A percentile compares a stretch with the other conserved stretches of the same genome.
phyloP scores from a whole-genome alignment of 2,113 vertebrate genomes.

The Sceloporus tristichus region DNA sequence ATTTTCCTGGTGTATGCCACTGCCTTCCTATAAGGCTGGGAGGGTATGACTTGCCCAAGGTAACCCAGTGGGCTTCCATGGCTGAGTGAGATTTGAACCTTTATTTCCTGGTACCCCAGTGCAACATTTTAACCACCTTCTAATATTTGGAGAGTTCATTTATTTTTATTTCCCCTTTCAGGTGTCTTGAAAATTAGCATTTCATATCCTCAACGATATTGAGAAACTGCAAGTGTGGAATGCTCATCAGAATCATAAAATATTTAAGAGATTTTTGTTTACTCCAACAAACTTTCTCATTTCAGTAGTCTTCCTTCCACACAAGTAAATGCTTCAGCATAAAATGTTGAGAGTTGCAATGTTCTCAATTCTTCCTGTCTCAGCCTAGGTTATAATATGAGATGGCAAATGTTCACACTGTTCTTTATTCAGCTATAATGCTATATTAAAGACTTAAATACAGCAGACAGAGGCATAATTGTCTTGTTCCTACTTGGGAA shows the following conservation, averaged over 20 bases:
- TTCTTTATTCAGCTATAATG: constrained; percentile 3
- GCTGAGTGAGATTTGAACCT: too few species aligned
- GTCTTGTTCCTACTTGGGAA: neutral
- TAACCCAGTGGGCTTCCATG: too few species aligned
- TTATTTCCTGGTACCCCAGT: too few species aligned
- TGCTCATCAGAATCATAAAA: neutral
- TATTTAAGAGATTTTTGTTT: neutral
- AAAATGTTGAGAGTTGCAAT: fast-evolving
- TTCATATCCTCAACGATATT: constrained; percentile 1
- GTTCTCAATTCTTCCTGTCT: neutral
- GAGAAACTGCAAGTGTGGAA: neutral
- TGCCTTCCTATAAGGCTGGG: too few species aligned
- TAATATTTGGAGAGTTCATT: neutral
- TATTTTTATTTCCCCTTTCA: neutral
- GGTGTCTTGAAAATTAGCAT: neutral
- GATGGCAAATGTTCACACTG: neutral
- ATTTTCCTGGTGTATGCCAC: too few species aligned
- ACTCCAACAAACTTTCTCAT: neutral
- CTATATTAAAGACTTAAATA: neutral
- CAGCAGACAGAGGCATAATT: neutral
- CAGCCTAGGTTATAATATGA: neutral
- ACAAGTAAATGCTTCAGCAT: fast-evolving
- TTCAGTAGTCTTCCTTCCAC: neutral
- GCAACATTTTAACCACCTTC: too few species aligned
- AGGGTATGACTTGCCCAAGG: too few species aligned